phyloP scores from a whole-genome alignment of 2,797 vertebrate genomes.

The Chiroxiphia lanceolata region DNA sequence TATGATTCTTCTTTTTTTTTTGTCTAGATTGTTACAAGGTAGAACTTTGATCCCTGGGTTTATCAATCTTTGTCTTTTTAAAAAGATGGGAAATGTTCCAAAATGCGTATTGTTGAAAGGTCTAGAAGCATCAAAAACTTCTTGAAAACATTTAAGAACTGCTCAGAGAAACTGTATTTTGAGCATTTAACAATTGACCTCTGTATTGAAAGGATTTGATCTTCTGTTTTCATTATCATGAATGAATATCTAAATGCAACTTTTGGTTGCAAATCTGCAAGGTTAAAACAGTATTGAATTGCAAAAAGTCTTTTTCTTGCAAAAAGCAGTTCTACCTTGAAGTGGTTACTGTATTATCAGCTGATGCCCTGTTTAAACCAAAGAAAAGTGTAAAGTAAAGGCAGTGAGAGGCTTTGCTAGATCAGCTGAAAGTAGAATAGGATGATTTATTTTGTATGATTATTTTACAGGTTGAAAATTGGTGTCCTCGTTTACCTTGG shows the following conservation, averaged over 20 bases:
- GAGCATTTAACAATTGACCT: not conserved
- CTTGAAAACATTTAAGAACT: not conserved
- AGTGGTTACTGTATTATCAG: not conserved
- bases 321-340: not conserved
- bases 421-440: not conserved
- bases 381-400: not conserved
- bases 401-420: not conserved
- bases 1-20: not conserved
- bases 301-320: not conserved
- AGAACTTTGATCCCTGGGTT: not conserved
- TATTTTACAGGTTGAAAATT: slow-evolving; percentile 93
- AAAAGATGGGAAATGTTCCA: not conserved
- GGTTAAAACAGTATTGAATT: not conserved
- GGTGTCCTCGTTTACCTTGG: slow-evolving; percentile 97
- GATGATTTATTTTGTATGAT: not conserved
- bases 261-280: not conserved
- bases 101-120: not conserved
- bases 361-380: not conserved
- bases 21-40: not conserved
- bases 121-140: not conserved
- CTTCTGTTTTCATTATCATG: not conserved
- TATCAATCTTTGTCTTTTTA: not conserved
- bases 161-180: not conserved
- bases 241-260: not conserved
- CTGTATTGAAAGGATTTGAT: not conserved